Evolutionary conservation across 1,140 invertebrate species (phyloP), one percentile per base, ranked within the genome.

Genomic region (Pseudobourletiella spinata): DNA sequence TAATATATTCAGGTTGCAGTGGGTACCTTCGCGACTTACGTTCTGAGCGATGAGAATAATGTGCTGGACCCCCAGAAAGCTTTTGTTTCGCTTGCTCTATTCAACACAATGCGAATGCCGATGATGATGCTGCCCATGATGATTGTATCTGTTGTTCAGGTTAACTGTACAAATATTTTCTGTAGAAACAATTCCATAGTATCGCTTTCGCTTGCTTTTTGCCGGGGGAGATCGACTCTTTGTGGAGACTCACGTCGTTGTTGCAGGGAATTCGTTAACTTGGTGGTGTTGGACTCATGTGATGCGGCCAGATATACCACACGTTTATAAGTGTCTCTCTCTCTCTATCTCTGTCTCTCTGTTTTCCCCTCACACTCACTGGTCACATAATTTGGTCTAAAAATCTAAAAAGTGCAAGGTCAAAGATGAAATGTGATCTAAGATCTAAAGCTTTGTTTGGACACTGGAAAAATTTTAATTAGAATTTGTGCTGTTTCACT

Each of bases 21-120:
- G 35, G 79, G 75, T 4, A 79, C 80, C 3, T 84, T 84, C 69
- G 72, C 74, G 63, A 63, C 28, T 39, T 68, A 57, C 20, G 86
- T 94, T 70, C 77, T 94, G 74, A 58, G 73, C 2, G 74, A 77
- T 67, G 66, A 70, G 3, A 71, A 71, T 16, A 85, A 90, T 74
- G 80, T 90, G 63, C 79, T 98, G 72, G 86, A 93, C 75, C 86
- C 93, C 70, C 81, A 83, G 74, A 93, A 83, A 72, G 95, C 91
- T 68, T 99, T 99, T 81, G 95, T 98, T 64, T 91, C 95, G 68
- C 81, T 99, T 68, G 89, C 94, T 74, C 83, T 98, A 72, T 98
- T 99, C 82, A 98, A 98, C 79, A 93, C 98, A 71, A 83, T 99
- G 69, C 83, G 94, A 66, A 32, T 32, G 55, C 66, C 26, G 14